Base-by-base conservation (phyloP, 2,113 vertebrate genomes). In the Phycodurus eques region DNA sequence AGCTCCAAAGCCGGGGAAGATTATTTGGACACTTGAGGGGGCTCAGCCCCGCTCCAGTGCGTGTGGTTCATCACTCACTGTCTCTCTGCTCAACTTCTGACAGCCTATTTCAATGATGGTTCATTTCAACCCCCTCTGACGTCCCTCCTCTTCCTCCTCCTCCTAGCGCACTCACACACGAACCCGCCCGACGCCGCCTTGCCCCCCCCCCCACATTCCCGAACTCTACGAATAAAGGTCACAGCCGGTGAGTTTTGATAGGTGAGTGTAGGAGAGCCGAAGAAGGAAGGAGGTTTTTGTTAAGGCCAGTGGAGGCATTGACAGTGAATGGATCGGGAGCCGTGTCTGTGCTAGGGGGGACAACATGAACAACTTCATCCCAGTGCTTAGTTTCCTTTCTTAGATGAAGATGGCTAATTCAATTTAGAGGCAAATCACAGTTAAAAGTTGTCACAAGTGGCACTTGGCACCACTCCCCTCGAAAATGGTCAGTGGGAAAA, bases 111-210 rank as follows among this genome's bases (percentile, higher is more conserved):
- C 83, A 83, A 84, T 83, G 70, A 81, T 63, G 61, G 54, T 73
- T 80, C 83, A 84, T 81, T 87, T 85, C 75, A 89, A 88, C 83
- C 78, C 84, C 81, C 53, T 65, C 80, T 71, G 73, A 83, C 81
- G 80, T 79, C 20, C 83, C 56, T 14, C 22, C 56, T 74, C 74
- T 72, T 63, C 76, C 77, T 76, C 75, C 79, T 74, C 39, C 68
- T 71, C 72, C 80, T 78, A 76, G 76, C 68, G 73, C 71, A 71
- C 76, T 82, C 59, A 54, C 46, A 20, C 67, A 39, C 70, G 42
- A 33, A 22, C 17, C 22, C 8, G 46, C 44, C 68, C n/a, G 12
- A 33, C n/a, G 43, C 8, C 35, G 14, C 19, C 69, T 53, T 42
- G 0, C 12, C 43, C 4, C 63, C 8, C 53, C 8, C 4, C 63